Evolutionary conservation across 2,888 invertebrate species (phyloP), one percentile per base, ranked within the genome.

Genomic region (Cantharis rustica): DNA sequence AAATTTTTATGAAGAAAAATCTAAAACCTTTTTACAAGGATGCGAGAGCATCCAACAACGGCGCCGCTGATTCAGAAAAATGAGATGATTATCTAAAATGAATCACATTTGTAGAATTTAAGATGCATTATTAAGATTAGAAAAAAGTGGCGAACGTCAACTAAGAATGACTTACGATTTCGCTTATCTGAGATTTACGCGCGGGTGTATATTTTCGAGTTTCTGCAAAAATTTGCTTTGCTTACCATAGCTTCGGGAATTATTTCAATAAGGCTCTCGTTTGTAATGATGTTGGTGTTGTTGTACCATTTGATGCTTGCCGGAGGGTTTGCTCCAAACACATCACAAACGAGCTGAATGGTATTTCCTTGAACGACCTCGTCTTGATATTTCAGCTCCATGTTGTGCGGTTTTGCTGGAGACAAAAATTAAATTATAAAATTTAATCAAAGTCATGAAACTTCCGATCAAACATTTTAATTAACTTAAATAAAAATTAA

Each of bases 241-340:
- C 27, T 66, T 80, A 84, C 84, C 82, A 80, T 82, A 13, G 79
- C 80, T 80, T 81, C 80, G 27, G 81, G 81, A 62, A 79, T 81
- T 13, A 81, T 81, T 62, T 84, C 79, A 74, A 83, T 81, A 73
- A 79, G 80, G 75, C 81, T 80, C 27, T 79, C 80, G 77, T 86
- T 82, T 61, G 84, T 83, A 72, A 88, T 86, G 69, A 86, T 86
- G 69, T 90, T 88, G 0, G 95, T 93, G 16, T 94, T 93, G 87
- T 97, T 97, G 89, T 91, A 95, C 97, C 97, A 97, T 75, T 94
- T 93, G 77, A 97, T 91, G 82, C 92, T 92, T 10, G 96, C 96
- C 0, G 95, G 92, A 0, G 97, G 97, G 68, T 95, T 90, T 0
- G 97, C 96, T 0, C 95, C 96, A 61, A 91, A 91, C 3, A 95